phyloP scores from a whole-genome alignment of 2,797 vertebrate genomes.

The Channallabes apus region DNA sequence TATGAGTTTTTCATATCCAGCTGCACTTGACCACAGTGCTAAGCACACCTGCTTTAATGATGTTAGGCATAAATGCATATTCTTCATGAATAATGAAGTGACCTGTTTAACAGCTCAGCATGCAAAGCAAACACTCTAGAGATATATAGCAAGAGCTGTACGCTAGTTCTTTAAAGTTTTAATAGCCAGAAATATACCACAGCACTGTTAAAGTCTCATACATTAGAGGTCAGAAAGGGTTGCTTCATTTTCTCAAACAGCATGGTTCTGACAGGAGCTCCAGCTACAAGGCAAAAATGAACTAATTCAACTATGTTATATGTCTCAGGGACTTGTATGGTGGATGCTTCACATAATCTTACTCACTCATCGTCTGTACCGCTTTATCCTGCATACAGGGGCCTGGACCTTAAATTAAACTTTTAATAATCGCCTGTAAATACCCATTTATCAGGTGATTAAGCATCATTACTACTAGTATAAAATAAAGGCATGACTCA shows the following conservation, averaged over 20 bases:
- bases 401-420: too few relatives aligned
- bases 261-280: background rate
- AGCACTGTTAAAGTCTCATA: background rate
- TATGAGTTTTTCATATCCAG: background rate
- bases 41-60: slow-evolving; percentile 13
- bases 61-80: slow-evolving; percentile 9
- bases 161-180: background rate
- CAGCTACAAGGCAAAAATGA: background rate
- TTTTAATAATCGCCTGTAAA: too few relatives aligned
- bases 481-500: too few relatives aligned
- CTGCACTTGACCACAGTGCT: slow-evolving; percentile 10
- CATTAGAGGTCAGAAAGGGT: background rate
- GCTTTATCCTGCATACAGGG: too few relatives aligned
- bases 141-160: background rate
- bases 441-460: too few relatives aligned
- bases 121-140: background rate
- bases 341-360: background rate
- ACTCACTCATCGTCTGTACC: too few relatives aligned
- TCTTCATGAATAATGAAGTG: slow-evolving; percentile 23
- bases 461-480: too few relatives aligned
- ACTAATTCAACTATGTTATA: background rate
- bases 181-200: background rate
- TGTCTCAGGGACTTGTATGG: background rate
- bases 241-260: background rate
- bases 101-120: background rate